Percentiles rank a stretch among this genome's conserved stretches.
Conservation (phyloP, 2,888 invertebrate genomes). For the Tupiocoris notatus region DNA sequence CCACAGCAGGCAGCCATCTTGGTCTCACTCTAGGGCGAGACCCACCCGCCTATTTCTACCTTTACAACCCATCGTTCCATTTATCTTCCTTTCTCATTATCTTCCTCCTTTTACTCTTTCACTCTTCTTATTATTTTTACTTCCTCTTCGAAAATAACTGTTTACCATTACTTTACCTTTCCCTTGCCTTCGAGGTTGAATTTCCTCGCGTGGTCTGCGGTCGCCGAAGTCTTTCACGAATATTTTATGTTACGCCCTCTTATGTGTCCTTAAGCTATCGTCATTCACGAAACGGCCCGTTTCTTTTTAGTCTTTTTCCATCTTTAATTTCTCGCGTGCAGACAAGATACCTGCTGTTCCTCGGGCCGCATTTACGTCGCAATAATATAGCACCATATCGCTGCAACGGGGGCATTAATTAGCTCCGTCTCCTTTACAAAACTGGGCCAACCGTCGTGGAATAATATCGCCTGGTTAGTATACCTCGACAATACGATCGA, state of each 20-base stretch:
- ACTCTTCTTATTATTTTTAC: not conserved
- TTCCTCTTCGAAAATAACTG: not conserved
- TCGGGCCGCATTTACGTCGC: no score
- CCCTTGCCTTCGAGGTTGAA: not conserved
- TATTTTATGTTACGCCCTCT: not conserved
- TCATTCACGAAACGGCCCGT: not conserved
- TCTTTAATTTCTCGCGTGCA: not conserved
- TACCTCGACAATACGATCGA: no score
- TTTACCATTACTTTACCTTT: not conserved
- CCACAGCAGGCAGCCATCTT: slow-evolving; percentile 8
- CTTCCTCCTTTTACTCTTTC: not conserved
- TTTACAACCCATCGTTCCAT: not conserved
- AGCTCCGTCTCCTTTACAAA: no score
- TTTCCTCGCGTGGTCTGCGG: no score
- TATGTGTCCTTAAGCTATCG: no score
- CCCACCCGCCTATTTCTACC: not conserved
- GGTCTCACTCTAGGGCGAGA: slow-evolving; percentile 3
- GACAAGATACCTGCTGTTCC: not conserved
- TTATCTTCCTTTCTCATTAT: not conserved
- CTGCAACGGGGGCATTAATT: no score
- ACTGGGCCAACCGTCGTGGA: no score
- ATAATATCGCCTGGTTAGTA: no score
- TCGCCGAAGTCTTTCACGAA: not conserved
- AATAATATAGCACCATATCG: no score
- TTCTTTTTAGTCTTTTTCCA: not conserved